These are phyloP conservation scores for Melangyna quadrimaculata DNA, from an alignment of 2,888 invertebrate species.

Conservation along the genomic window DNA sequence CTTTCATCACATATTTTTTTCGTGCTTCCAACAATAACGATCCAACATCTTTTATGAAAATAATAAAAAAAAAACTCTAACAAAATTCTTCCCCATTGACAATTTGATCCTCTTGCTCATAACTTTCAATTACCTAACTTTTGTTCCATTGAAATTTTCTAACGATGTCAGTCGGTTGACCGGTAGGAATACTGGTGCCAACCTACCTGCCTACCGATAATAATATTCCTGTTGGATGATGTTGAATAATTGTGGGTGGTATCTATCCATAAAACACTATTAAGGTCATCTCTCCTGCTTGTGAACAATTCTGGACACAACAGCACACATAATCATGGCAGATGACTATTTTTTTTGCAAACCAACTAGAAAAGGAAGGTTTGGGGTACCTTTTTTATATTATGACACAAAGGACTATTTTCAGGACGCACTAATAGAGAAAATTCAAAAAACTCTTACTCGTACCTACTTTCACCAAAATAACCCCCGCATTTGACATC, in stretches of 20 bases:
- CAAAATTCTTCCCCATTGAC: slow-evolving; percentile 12
- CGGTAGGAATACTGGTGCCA: neutral
- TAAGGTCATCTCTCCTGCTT: slow-evolving; percentile 1
- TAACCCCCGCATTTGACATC: slow-evolving; percentile 41
- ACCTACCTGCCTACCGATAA: neutral
- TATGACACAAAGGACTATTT: slow-evolving; percentile 28
- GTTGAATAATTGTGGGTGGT: slow-evolving; percentile 23
- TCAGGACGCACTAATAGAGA: slow-evolving; percentile 20
- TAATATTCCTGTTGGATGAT: slow-evolving; percentile 11
- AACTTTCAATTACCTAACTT: slow-evolving; percentile 34
- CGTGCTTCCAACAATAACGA: neutral
- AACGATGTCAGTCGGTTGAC: slow-evolving; percentile 9
- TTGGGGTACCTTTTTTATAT: neutral
- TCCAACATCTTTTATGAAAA: neutral
- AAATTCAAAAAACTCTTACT: slow-evolving; percentile 21
- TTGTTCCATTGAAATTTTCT: slow-evolving; percentile 30
- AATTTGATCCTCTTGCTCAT: slow-evolving; percentile 22
- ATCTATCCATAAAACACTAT: slow-evolving; percentile 13
- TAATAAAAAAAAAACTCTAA: neutral
- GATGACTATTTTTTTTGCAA: neutral
- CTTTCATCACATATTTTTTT: neutral
- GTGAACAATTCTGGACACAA: slow-evolving; percentile 24
- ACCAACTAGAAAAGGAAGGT: neutral
- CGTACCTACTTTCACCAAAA: neutral
- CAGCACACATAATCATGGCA: neutral